Base-by-base conservation (phyloP, 1,140 invertebrate species). In the Rhynchophorus ferrugineus region DNA sequence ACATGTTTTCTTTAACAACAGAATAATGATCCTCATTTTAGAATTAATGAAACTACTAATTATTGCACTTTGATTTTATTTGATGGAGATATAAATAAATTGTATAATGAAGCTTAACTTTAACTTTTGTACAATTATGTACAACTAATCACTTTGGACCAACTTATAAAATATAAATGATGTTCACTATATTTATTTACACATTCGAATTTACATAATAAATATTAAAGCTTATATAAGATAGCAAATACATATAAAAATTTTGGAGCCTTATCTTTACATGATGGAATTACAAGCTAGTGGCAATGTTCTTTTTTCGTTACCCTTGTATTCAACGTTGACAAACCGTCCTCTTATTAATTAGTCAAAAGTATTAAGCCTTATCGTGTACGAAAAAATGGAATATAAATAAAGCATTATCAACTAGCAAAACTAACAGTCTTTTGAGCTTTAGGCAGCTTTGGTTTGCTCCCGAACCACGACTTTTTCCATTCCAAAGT, bases 401-500 rank as follows among this genome's bases (percentile, higher is more conserved):
- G 24, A 29, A 29, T 6, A 29, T 29, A 29, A 29, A 29, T 29
- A 6, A 29, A 5, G 24, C 44, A 36, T 60, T 61, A 63, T 65
- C 63, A 65, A 58, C 63, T 65, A 20, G 54, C 37, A 14, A 53
- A 50, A 20, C 54, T 46, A 29, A 50, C 49, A 3, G 54, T 37
- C 41, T 59, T 61, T 0, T 48, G 37, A 3, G 37, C 43, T 5
- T 49, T 60, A n/a, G 38, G 22, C 14, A 58, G 19, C 22, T 64
- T 68, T 3, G 67, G 67, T 50, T 61, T 65, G 13, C 56, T 75
- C 1, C 85, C 84, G 64, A 89, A 91, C 88, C 88, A 89, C 3
- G 88, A 91, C 78, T 84, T 85, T 68, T 89, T 88, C 78, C 85
- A 92, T 54, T 91, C 87, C 20, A 94, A 68, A 0, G 89, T 91